phyloP scores from a whole-genome alignment of 2,797 vertebrate genomes.

The Cottoperca gobio region DNA sequence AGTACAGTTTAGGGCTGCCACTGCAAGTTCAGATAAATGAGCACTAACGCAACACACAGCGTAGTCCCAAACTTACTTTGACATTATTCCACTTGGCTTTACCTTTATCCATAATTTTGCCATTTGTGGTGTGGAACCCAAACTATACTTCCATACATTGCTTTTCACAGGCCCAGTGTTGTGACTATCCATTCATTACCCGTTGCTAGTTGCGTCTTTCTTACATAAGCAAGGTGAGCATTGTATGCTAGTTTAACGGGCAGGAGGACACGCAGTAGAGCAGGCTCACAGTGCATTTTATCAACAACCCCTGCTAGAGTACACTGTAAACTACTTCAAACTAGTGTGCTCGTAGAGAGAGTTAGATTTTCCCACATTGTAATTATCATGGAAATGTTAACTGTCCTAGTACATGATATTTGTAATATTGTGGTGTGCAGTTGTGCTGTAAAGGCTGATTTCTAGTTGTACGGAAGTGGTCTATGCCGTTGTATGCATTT shows the following conservation, averaged over 20 bases:
- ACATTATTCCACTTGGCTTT: neutral
- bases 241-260: neutral
- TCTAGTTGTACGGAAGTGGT: too few species aligned
- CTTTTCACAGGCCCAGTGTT: neutral
- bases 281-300: neutral
- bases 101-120: neutral
- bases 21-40: neutral
- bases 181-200: neutral
- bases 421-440: neutral
- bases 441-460: neutral
- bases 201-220: neutral
- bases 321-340: neutral
- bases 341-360: neutral
- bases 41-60: too few species aligned
- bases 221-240: neutral
- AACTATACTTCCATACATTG: neutral
- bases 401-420: neutral
- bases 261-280: neutral
- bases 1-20: neutral
- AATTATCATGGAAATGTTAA: neutral
- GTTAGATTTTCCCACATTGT: neutral
- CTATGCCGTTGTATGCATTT: too few species aligned
- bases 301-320: neutral
- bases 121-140: neutral
- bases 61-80: neutral